These are phyloP conservation scores for Alectoris magna DNA, from an alignment of 2,797 vertebrate genomes.

Conservation along the genomic window DNA sequence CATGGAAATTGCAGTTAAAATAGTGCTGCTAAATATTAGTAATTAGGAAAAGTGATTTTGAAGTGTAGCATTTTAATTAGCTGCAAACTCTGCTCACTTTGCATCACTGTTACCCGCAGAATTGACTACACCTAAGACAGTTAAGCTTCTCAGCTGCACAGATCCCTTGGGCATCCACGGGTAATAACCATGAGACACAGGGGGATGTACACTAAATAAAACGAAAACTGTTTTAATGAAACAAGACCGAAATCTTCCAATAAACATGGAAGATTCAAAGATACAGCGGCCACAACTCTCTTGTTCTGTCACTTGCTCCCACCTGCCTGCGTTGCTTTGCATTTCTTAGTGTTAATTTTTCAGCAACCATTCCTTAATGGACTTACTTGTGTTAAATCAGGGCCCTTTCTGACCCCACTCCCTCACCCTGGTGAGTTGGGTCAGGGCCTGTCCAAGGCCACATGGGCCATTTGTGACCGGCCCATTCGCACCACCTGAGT, in stretches of 20 bases:
- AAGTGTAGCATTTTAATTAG: conserved; percentile 41
- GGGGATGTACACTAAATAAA: background rate
- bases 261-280: background rate
- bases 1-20: conserved; percentile 36
- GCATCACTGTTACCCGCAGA: background rate
- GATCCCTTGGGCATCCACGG: background rate
- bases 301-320: background rate
- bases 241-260: background rate
- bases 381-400: background rate
- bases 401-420: background rate
- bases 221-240: background rate
- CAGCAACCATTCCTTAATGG: background rate
- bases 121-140: background rate
- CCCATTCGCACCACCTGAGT: background rate
- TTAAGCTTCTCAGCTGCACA: background rate
- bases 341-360: background rate
- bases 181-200: background rate
- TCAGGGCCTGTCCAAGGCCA: background rate
- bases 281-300: background rate
- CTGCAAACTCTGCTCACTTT: background rate
- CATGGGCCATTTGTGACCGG: accelerated
- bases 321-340: background rate
- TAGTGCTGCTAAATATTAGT: conserved; percentile 35
- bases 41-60: conserved; percentile 52
- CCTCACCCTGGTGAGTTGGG: background rate